Conservation (phyloP, 2,797 vertebrate species). For the Acrocephalus scirpaceus region DNA sequence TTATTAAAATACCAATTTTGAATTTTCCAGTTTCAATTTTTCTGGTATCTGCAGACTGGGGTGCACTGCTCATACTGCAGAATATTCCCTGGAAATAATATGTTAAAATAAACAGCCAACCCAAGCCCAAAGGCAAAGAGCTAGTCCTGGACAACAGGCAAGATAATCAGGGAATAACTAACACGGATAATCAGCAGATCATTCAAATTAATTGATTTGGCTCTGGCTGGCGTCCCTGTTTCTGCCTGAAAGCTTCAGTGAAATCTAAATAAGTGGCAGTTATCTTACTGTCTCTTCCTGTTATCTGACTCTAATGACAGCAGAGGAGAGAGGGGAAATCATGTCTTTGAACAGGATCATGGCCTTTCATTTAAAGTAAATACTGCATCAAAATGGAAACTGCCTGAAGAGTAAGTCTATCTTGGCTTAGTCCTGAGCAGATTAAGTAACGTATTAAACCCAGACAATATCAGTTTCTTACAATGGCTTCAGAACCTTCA, state of each 20-base stretch:
- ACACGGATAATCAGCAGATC: constrained; percentile 82
- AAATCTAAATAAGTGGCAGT: constrained; percentile 64
- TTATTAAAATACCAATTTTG: background rate
- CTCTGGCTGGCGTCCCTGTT: constrained; percentile 73
- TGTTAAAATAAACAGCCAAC: constrained; percentile 20
- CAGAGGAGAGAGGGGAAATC: constrained; percentile 23
- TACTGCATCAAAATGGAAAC: constrained; percentile 36
- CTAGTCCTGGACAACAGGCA: constrained; percentile 37
- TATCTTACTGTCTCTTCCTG: constrained; percentile 69
- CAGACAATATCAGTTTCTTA: background rate
- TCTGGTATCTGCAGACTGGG: background rate
- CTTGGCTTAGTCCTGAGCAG: background rate
- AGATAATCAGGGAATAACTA: constrained; percentile 75
- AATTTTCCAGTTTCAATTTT: background rate
- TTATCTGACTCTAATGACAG: constrained; percentile 64
- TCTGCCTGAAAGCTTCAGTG: constrained; percentile 69
- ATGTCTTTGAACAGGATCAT: constrained; percentile 43
- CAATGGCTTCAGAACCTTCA: background rate
- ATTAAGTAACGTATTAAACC: constrained; percentile 45
- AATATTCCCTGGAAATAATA: background rate
- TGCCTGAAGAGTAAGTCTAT: constrained; percentile 3
- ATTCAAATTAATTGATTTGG: constrained; percentile 83
- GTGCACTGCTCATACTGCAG: background rate
- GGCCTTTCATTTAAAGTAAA: constrained; percentile 47
- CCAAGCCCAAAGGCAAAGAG: constrained; percentile 10